phyloP scores from a whole-genome alignment of 2,113 vertebrate species.

The Pantherophis guttatus region DNA sequence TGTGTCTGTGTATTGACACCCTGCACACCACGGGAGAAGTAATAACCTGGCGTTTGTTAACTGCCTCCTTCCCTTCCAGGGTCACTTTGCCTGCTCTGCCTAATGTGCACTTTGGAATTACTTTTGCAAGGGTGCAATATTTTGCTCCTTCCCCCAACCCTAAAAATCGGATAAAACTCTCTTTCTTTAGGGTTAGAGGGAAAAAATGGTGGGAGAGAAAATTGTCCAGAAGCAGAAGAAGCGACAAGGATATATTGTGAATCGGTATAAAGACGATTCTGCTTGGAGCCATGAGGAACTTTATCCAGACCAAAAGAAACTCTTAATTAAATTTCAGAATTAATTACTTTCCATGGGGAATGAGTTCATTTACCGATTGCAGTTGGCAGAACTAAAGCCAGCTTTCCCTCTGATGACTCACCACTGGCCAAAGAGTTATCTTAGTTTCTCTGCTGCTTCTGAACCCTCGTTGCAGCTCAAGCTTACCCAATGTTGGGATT shows the following conservation, averaged over 20 bases:
- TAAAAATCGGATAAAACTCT: background rate
- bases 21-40: background rate
- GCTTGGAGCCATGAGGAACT: accelerated
- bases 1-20: background rate
- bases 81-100: background rate
- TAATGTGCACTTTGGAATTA: background rate
- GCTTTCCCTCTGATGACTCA: conserved; percentile 33
- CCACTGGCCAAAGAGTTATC: conserved; percentile 44
- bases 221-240: background rate
- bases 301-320: background rate
- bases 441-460: background rate
- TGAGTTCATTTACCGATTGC: conserved; percentile 10
- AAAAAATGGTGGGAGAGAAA: background rate
- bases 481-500: background rate
- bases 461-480: background rate
- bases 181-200: background rate
- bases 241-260: background rate
- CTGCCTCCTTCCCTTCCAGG: background rate
- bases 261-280: background rate
- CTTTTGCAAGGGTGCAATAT: background rate
- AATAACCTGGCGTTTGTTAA: background rate
- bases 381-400: conserved; percentile 15
- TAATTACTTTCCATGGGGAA: background rate
- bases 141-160: background rate
- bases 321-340: background rate